Base-by-base conservation (phyloP, 2,888 invertebrate genomes). In the Heliconius ismenius region DNA sequence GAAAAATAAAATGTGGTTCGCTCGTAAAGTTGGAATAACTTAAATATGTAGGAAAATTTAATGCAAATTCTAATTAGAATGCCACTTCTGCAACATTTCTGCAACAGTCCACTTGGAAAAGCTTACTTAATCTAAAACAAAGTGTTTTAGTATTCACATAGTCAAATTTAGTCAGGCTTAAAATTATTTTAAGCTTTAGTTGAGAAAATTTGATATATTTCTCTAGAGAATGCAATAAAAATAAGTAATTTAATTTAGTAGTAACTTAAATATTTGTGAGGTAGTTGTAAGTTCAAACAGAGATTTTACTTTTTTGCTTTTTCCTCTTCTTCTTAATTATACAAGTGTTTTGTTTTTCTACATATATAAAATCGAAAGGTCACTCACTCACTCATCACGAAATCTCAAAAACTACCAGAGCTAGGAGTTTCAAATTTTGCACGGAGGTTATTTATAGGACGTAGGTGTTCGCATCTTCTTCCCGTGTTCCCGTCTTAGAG, bases 51-150 rank as follows among this genome's bases (percentile, higher is more conserved):
- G 79, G 76, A 78, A 78, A 78, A 76, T 80, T 78, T 70, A 80
- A 82, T 80, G 79, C 77, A 80, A 78, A 79, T 76, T 80, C 80
- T 81, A 81, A 82, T 81, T 82, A 79, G 79, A 79, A 80, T 77
- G 78, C 78, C 81, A 80, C 79, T 79, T 81, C 65, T 65, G 65
- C 65, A 39, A 65, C 77, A 81, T 79, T 80, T 78, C 78, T 73
- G 74, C 76, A 80, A 78, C 79, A 75, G 78, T 81, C 79, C 80
- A 78, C 78, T 81, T 79, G 79, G 79, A 78, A 79, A 79, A 78
- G 76, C 72, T 81, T 81, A 77, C 76, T 77, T 76, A 79, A 79
- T 80, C 76, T 76, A 79, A 81, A 79, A 77, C 77, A 78, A 79
- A 78, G 75, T 77, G 74, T 77, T 80, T 78, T 78, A 78, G 78